Evolutionary conservation across 2,888 invertebrate genomes (phyloP), one percentile per base, ranked within the genome.

Genomic region (Gastracanthus pulcherrimus): DNA sequence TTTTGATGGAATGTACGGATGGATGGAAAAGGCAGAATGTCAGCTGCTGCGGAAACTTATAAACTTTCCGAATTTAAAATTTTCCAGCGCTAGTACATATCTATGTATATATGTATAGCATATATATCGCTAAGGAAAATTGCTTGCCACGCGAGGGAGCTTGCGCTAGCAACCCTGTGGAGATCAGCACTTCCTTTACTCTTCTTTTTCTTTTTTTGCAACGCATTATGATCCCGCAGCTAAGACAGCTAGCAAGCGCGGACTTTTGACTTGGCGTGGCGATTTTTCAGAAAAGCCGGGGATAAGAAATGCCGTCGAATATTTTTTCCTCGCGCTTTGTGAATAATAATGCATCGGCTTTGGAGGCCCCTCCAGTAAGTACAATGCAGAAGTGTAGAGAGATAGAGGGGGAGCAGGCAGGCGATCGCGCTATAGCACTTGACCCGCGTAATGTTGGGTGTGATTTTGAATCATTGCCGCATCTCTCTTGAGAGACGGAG

Each of bases 381-480:
- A 31, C 29, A 31, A 60, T 60, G 60, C 7, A 29, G 16, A 19
- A 31, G 29, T 60, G 60, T 6, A 29, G 16, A 19, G 51, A 51
- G 38, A 38, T n/a, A 67, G 58, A 55, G 66, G 41, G 58, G 80
- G 70, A 80, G 69, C n/a, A n/a, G n/a, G n/a, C n/a, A n/a, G n/a
- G n/a, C n/a, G n/a, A n/a, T n/a, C n/a, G 67, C 58, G 23, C 67
- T 48, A 81, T 80, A 78, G 76, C 77, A 82, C 83, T 84, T 83
- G 82, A 83, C 80, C 81, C 84, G 80, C 79, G 78, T 83, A 62
- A 51, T 51, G 69, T 19, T 11, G 13, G 71, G 77, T 70, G 78
- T 78, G 82, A 84, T 84, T 83, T 80, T 69, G 80, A 78, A 83
- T 83, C 80, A 83, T 82, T 77, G 38, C 62, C 60, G 66, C 62